These are phyloP conservation scores for Leptogaster cylindrica DNA, from an alignment of 2,888 invertebrate genomes.

Conservation along the genomic window DNA sequence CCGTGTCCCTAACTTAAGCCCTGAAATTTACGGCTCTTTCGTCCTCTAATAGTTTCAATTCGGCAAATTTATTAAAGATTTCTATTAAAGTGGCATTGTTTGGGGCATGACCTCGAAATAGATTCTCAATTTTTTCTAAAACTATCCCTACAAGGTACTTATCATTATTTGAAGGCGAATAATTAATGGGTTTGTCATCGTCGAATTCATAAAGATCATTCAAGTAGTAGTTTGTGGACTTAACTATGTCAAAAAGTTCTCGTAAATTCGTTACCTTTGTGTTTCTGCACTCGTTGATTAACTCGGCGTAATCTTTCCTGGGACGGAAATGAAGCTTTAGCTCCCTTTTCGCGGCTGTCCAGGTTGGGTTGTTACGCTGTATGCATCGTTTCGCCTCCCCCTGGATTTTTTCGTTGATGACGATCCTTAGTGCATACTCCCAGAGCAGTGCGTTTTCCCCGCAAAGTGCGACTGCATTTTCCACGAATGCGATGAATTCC, in stretches of 20 bases:
- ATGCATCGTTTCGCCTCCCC: too few relatives aligned
- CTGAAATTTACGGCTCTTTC: too few relatives aligned
- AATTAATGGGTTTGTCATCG: neutral
- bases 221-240: neutral
- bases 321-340: neutral
- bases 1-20: too few relatives aligned
- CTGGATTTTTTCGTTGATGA: too few relatives aligned
- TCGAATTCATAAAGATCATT: slow-evolving; percentile 19
- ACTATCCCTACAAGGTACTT: slow-evolving; percentile 1
- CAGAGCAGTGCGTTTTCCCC: too few relatives aligned
- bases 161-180: neutral
- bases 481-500: too few relatives aligned
- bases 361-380: too few relatives aligned
- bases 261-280: neutral
- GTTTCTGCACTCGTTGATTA: neutral
- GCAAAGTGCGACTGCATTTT: too few relatives aligned
- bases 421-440: too few relatives aligned
- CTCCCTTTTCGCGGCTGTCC: neutral
- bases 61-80: slow-evolving; percentile 11
- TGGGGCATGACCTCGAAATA: neutral
- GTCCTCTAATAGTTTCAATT: neutral
- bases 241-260: slow-evolving; percentile 9
- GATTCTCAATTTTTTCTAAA: neutral
- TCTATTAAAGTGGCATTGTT: neutral
- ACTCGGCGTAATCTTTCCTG: neutral